Conservation (phyloP, 1,140 invertebrate species). For the Thaumatotibia leucotreta region DNA sequence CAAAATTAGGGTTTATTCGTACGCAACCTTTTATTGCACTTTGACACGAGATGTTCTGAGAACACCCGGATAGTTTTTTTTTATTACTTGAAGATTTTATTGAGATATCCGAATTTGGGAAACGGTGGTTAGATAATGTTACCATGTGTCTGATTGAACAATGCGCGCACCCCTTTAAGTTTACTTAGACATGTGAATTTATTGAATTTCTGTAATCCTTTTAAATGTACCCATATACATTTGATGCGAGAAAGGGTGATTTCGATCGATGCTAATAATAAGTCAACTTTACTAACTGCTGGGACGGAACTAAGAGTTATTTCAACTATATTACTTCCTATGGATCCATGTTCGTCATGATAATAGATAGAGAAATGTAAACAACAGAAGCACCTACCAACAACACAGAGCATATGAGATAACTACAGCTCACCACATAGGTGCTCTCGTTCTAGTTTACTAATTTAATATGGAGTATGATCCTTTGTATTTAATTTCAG, state of each 20-base stretch:
- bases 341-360: not conserved
- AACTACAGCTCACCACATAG: too few species aligned
- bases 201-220: conserved; percentile 32
- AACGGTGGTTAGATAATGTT: conserved; percentile 65
- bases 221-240: conserved; percentile 9
- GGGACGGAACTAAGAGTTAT: too few species aligned
- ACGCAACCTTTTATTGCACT: conserved; percentile 70
- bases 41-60: conserved; percentile 67
- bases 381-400: too few species aligned
- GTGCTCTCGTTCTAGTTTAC: too few species aligned
- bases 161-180: conserved; percentile 53
- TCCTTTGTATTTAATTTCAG: too few species aligned
- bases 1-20: conserved; percentile 70
- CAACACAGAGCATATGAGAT: too few species aligned
- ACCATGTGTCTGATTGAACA: conserved; percentile 39
- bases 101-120: conserved; percentile 63
- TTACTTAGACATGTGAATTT: conserved; percentile 57
- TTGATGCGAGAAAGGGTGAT: not conserved
- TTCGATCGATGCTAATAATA: conserved; percentile 4
- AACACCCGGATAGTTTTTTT: conserved; percentile 56
- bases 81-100: conserved; percentile 46
- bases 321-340: too few species aligned
- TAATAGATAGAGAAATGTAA: not conserved
- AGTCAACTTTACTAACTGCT: not conserved
- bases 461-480: too few species aligned